These are phyloP conservation scores for Camptogramma bilineatum DNA, from an alignment of 2,888 invertebrate species.

Conservation along the genomic window DNA sequence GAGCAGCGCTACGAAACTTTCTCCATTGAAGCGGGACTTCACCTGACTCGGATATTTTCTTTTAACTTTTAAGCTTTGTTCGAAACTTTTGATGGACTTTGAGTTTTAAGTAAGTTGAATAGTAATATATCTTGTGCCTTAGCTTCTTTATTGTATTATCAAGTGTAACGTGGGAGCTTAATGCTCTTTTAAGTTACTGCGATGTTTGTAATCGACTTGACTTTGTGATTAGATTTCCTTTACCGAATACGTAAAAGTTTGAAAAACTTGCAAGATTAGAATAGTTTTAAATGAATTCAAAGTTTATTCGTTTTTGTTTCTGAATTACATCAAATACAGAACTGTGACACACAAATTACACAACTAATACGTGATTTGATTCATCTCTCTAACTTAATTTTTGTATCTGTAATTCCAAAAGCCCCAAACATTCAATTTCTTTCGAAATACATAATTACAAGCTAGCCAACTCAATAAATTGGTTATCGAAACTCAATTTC, in stretches of 20 bases:
- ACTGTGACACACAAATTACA: background rate
- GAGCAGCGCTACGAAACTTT: slow-evolving; percentile 65
- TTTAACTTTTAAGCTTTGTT: slow-evolving; percentile 85
- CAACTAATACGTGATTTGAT: background rate
- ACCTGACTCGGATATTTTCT: slow-evolving; percentile 84
- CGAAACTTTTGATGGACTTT: slow-evolving; percentile 83
- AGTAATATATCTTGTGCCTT: slow-evolving; percentile 80
- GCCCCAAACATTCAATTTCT: slow-evolving; percentile 20
- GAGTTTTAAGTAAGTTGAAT: slow-evolving; percentile 84
- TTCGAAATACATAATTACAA: slow-evolving; percentile 29
- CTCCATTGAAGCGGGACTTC: slow-evolving; percentile 77
- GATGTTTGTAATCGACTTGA: slow-evolving; percentile 29
- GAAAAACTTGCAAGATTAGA: background rate
- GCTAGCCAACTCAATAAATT: slow-evolving; percentile 45
- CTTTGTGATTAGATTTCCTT: slow-evolving; percentile 18
- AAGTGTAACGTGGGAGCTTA: slow-evolving; percentile 55
- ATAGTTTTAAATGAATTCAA: background rate
- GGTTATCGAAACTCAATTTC: slow-evolving; percentile 57
- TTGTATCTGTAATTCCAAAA: slow-evolving; percentile 5
- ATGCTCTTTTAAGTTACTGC: slow-evolving; percentile 48
- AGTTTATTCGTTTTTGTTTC: background rate
- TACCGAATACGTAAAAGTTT: background rate
- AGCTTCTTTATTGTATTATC: slow-evolving; percentile 65
- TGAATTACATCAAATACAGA: background rate
- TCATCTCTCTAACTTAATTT: background rate